Base-by-base conservation (phyloP, 2,113 vertebrate genomes). In the Macquaria australasica region DNA sequence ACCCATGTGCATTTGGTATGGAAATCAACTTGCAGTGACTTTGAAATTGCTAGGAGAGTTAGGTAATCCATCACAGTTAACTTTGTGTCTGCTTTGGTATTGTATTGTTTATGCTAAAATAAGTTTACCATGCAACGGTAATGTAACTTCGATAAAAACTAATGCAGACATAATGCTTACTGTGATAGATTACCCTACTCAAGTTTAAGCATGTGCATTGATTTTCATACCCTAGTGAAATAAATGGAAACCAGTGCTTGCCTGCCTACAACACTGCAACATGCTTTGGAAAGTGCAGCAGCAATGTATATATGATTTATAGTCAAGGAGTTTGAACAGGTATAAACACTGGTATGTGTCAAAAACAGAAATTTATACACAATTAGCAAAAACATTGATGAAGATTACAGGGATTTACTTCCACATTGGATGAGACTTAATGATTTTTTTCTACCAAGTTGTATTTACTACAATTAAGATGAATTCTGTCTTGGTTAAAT, bases 71-170 rank as follows among this genome's bases (percentile, higher is more conserved):
- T 81, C 73, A 67, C 2, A 2, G 56, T 41, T 39, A 64, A 58
- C 39, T 68, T 28, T 53, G 15, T n/a, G 51, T 73, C 76, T 68
- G 63, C 6, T 53, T 45, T 70, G 10, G 7, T 31, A 18, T 21
- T n/a, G 23, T 16, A 21, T 39, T 77, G 66, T 58, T 64, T 18
- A 41, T 51, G 50, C 14, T 72, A 18, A 64, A 77, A 74, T 50
- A 39, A 31, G 37, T 34, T 50, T 1, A 66, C 34, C 45, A 43
- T 34, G 73, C 45, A 82, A 43, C 55, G 6, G 3, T 75, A 63
- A 63, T 71, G 72, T 43, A 41, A 23, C 39, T 69, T 43, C 80
- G 71, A 81, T 70, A 10, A 60, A 37, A 68, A 73, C 69, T 45
- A 25, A 76, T 58, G 41, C 59, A 25, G 67, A 73, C 67, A 23